A percentile compares a stretch with the other conserved stretches of the same genome.
phyloP scores from a whole-genome alignment of 2,113 vertebrate genomes.

The Prionailurus viverrinus region DNA sequence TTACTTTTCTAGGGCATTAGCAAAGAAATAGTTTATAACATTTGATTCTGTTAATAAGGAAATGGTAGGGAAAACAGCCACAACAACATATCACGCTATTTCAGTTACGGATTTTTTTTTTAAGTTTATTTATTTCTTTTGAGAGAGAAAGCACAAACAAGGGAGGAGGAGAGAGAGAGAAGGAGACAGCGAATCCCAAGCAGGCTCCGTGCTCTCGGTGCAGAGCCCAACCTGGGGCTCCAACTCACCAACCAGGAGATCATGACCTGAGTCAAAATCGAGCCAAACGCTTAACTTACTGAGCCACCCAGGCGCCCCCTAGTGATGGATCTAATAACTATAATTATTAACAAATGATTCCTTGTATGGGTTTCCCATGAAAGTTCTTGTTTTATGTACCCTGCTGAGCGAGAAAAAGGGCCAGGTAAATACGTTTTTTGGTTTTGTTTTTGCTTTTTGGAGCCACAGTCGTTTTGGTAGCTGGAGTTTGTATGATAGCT shows the following conservation, averaged over 20 bases:
- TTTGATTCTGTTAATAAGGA: background rate
- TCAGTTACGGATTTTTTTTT: background rate
- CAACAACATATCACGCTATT: background rate
- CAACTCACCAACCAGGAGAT: no score
- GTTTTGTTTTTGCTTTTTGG: background rate
- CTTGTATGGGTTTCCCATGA: background rate
- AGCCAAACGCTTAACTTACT: no score
- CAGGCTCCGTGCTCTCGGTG: no score
- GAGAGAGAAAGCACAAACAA: no score
- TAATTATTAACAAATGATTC: background rate
- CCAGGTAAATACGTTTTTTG: background rate
- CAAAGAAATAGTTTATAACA: slow-evolving; percentile 37
- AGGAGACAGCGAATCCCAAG: no score
- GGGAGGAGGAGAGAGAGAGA: no score
- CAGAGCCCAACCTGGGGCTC: no score
- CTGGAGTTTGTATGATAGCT: background rate
- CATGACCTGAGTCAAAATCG: no score
- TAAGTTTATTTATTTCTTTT: no score
- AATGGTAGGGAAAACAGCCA: background rate
- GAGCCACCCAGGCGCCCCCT: no score
- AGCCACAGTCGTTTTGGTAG: background rate
- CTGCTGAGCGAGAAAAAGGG: background rate
- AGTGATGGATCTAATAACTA: background rate
- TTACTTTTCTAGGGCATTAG: background rate
- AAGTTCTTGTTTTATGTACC: background rate